Conservation (phyloP, 2,888 invertebrate genomes). For the Atrina japonica region DNA sequence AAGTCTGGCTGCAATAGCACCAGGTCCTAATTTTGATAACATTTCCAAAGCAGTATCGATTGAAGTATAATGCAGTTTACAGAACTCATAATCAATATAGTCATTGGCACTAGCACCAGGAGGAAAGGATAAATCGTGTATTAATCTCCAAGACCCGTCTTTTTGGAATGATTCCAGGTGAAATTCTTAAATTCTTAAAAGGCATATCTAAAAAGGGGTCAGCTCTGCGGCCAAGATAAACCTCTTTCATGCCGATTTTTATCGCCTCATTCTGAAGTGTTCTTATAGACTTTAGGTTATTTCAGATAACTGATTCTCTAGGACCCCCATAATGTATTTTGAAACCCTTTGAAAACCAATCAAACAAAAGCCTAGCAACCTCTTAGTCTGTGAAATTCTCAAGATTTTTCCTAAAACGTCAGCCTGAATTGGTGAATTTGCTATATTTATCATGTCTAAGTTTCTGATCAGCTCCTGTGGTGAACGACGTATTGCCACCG, state of each 20-base stretch:
- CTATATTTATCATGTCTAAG: not conserved
- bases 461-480: too few relatives aligned
- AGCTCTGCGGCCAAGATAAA: slow-evolving; percentile 6
- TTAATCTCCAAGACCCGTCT: slow-evolving; percentile 17
- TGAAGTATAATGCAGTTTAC: slow-evolving; percentile 17
- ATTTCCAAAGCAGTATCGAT: slow-evolving; percentile 21
- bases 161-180: slow-evolving; percentile 8
- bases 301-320: not conserved
- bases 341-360: slow-evolving; percentile 12
- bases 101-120: slow-evolving; percentile 13
- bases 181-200: slow-evolving; percentile 6
- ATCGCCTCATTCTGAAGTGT: too few relatives aligned
- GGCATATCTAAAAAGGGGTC: not conserved
- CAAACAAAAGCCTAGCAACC: not conserved
- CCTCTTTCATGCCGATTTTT: slow-evolving; percentile 2
- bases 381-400: not conserved
- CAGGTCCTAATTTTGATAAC: slow-evolving; percentile 17
- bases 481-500: too few relatives aligned
- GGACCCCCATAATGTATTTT: not conserved
- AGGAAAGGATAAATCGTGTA: slow-evolving; percentile 25
- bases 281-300: slow-evolving; percentile 17
- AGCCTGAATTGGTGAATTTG: slow-evolving; percentile 15
- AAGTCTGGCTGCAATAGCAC: too few relatives aligned
- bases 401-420: slow-evolving; percentile 6
- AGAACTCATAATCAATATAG: slow-evolving; percentile 5